phyloP scores from a whole-genome alignment of 2,797 vertebrate genomes.

The Etheostoma perlongum region DNA sequence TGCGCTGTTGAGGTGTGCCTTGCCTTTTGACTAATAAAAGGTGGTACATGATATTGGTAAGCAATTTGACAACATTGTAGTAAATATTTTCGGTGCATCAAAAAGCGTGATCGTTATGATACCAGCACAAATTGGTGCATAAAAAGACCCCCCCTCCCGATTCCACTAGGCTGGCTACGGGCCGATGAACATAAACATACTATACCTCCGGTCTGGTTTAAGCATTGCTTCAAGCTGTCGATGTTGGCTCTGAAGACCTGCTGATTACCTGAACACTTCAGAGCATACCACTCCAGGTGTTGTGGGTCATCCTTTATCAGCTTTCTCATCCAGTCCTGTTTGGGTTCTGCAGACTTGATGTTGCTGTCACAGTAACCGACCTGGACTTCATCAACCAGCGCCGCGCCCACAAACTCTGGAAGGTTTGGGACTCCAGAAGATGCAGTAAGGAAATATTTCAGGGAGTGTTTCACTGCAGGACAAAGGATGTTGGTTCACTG shows the following conservation, averaged over 20 bases:
- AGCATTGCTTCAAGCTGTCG: slow-evolving; percentile 6
- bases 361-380: slow-evolving; percentile 46
- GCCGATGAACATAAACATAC: neutral
- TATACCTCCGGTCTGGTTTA: slow-evolving; percentile 64
- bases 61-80: too few relatives aligned
- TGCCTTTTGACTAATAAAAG: too few relatives aligned
- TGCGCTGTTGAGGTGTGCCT: too few relatives aligned
- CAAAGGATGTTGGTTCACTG: neutral
- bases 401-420: slow-evolving; percentile 42
- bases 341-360: slow-evolving; percentile 23
- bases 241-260: slow-evolving; percentile 37
- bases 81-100: too few relatives aligned
- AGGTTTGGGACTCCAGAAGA: slow-evolving; percentile 37
- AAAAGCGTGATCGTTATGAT: too few relatives aligned
- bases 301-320: neutral
- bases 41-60: too few relatives aligned
- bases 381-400: slow-evolving; percentile 7
- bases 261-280: neutral
- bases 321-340: slow-evolving; percentile 46
- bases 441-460: slow-evolving; percentile 40
- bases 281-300: slow-evolving; percentile 38
- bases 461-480: slow-evolving; percentile 45
- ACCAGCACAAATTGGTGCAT: too few relatives aligned
- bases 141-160: too few relatives aligned
- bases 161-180: too few relatives aligned